A percentile compares a stretch with the other conserved stretches of the same genome.
These are phyloP conservation scores for Ridgeia piscesae DNA, from an alignment of 1,140 invertebrate species.

Conservation along the genomic window DNA sequence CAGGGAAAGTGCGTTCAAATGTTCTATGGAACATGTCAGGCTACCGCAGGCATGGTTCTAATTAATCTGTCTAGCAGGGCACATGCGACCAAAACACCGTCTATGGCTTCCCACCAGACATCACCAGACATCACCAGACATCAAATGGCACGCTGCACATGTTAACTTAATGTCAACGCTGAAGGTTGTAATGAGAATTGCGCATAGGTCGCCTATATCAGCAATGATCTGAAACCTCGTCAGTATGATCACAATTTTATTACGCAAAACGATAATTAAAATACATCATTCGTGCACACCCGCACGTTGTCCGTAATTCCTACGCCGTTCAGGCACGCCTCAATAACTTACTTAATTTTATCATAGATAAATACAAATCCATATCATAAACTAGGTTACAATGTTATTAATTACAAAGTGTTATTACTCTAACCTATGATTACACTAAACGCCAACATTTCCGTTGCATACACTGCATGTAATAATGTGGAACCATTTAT, in stretches of 20 bases:
- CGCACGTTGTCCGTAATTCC: not conserved
- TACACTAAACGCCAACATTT: not conserved
- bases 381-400: not conserved
- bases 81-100: too few relatives aligned
- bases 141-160: too few relatives aligned
- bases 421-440: not conserved
- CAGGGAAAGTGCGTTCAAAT: too few relatives aligned
- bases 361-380: not conserved
- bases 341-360: not conserved
- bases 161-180: too few relatives aligned
- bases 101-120: too few relatives aligned
- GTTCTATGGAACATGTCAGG: too few relatives aligned
- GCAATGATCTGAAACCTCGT: not conserved
- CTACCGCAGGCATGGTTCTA: too few relatives aligned
- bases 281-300: not conserved
- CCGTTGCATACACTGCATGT: not conserved
- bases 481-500: not conserved
- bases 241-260: not conserved
- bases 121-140: too few relatives aligned
- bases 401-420: not conserved
- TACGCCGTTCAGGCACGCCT: not conserved
- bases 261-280: not conserved
- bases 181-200: too few relatives aligned
- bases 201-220: not conserved
- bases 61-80: too few relatives aligned